A percentile compares a stretch with the other conserved stretches of the same genome.
Conservation (phyloP, 2,888 invertebrate genomes). For the Troides aeacus region DNA sequence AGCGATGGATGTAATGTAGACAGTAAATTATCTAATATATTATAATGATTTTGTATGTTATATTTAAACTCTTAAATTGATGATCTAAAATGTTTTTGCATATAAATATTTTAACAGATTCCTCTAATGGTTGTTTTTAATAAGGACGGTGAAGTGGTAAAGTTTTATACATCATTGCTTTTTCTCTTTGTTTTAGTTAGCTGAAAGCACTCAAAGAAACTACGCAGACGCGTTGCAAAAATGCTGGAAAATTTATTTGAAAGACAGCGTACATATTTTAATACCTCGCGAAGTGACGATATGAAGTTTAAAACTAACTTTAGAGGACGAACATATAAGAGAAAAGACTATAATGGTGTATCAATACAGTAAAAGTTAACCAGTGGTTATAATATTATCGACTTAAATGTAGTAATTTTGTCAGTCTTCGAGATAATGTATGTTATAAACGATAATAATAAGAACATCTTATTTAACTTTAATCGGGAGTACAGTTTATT, state of each 20-base stretch:
- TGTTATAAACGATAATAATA: too few relatives aligned
- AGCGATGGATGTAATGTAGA: too few relatives aligned
- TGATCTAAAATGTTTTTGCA: too few relatives aligned
- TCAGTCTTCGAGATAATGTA: too few relatives aligned
- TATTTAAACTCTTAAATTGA: too few relatives aligned
- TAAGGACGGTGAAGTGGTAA: background rate
- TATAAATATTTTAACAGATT: too few relatives aligned
- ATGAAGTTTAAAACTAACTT: constrained; percentile 8
- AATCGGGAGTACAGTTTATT: too few relatives aligned
- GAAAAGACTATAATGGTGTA: background rate
- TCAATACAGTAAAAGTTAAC: background rate
- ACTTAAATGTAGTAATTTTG: too few relatives aligned
- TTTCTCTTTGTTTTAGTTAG: constrained; percentile 14
- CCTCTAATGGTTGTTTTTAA: too few relatives aligned
- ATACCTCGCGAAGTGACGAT: constrained; percentile 2
- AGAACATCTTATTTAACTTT: too few relatives aligned
- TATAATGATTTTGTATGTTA: too few relatives aligned
- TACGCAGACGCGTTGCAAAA: constrained; percentile 9
- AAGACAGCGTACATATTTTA: constrained; percentile 5
- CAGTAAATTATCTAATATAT: too few relatives aligned
- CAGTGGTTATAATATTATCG: background rate
- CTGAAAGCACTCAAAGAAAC: constrained; percentile 21
- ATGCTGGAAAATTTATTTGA: constrained; percentile 18
- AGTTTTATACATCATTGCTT: constrained; percentile 10
- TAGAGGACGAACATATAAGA: background rate